Percentiles rank a stretch among this genome's conserved stretches.
Conservation (phyloP, 2,797 vertebrate genomes). For the Benthosema pterotum region DNA sequence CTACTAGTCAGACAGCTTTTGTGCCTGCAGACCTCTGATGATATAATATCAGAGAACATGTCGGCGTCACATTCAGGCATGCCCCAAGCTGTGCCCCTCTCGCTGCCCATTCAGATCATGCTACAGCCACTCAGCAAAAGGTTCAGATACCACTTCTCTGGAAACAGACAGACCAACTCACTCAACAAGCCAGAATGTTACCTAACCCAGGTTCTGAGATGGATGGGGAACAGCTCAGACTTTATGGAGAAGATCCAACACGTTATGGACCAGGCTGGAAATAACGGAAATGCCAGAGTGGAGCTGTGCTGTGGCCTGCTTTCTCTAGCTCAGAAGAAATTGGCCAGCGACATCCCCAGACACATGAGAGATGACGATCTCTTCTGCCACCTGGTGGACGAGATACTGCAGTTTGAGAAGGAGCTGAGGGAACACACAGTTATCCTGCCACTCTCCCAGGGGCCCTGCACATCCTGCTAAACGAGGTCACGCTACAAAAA, state of each 20-base stretch:
- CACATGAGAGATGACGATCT: constrained; percentile 91
- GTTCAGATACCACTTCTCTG: constrained; percentile 95
- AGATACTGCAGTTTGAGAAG: constrained; percentile 94
- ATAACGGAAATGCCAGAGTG: constrained; percentile 86
- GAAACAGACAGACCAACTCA: constrained; percentile 93
- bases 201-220: constrained; percentile 93
- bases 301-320: constrained; percentile 94
- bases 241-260: constrained; percentile 96
- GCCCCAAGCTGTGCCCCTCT: constrained; percentile 76
- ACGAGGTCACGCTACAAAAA: constrained; percentile 91
- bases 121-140: constrained; percentile 90
- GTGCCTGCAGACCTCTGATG: constrained; percentile 94
- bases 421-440: constrained; percentile 86
- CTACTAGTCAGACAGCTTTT: constrained; percentile 89
- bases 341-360: constrained; percentile 86
- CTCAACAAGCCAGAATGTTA: constrained; percentile 98
- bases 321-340: constrained; percentile 91
- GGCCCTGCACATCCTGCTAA: constrained; percentile 90
- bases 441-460: constrained; percentile 86
- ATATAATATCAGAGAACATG: constrained; percentile 86
- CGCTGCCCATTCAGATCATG: constrained; percentile 94
- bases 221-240: constrained; percentile 88
- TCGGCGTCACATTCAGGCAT: constrained; percentile 72
- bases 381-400: constrained; percentile 97
- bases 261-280: constrained; percentile 83